Percentiles rank a stretch among this genome's conserved stretches.
Conservation (phyloP, 2,797 vertebrate genomes). For the Huso huso region DNA sequence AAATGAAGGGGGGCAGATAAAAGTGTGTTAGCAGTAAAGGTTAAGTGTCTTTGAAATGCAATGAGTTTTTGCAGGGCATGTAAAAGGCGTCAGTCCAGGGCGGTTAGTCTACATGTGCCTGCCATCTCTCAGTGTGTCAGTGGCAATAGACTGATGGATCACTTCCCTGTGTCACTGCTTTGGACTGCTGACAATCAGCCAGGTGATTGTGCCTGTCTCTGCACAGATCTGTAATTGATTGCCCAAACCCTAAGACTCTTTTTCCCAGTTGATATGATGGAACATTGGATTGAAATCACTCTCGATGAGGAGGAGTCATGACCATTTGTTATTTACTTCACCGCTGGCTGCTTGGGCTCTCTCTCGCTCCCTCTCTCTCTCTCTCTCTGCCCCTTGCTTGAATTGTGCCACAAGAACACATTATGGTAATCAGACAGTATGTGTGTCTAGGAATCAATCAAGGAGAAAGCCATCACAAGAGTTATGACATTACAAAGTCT, state of each 20-base stretch:
- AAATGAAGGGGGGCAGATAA: slow-evolving; percentile 47
- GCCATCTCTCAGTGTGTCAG: slow-evolving; percentile 88
- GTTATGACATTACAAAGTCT: slow-evolving; percentile 97
- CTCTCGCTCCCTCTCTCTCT: slow-evolving; percentile 12
- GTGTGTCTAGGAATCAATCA: slow-evolving; percentile 99
- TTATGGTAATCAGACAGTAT: slow-evolving; percentile 99
- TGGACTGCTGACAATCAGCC: slow-evolving; percentile 97
- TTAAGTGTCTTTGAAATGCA: slow-evolving; percentile 83
- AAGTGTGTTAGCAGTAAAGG: slow-evolving; percentile 62
- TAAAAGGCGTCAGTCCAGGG: slow-evolving; percentile 57
- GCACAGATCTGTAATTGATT: slow-evolving; percentile 99
- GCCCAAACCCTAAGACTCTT: slow-evolving; percentile 95
- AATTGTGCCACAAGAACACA: slow-evolving; percentile 92
- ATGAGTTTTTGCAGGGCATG: slow-evolving; percentile 71
- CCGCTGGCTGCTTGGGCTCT: slow-evolving; percentile 56
- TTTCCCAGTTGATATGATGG: slow-evolving; percentile 90
- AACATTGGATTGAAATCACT: slow-evolving; percentile 98
- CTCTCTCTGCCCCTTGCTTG: slow-evolving; percentile 33
- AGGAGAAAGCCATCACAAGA: slow-evolving; percentile 75
- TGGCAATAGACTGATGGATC: slow-evolving; percentile 97
- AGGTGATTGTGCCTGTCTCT: slow-evolving; percentile 98
- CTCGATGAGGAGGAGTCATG: slow-evolving; percentile 91
- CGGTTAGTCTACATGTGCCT: slow-evolving; percentile 57
- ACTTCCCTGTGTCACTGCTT: slow-evolving; percentile 91
- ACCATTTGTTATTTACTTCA: slow-evolving; percentile 99